phyloP scores from a whole-genome alignment of 2,113 vertebrate genomes.

The Crotalus helleri region DNA sequence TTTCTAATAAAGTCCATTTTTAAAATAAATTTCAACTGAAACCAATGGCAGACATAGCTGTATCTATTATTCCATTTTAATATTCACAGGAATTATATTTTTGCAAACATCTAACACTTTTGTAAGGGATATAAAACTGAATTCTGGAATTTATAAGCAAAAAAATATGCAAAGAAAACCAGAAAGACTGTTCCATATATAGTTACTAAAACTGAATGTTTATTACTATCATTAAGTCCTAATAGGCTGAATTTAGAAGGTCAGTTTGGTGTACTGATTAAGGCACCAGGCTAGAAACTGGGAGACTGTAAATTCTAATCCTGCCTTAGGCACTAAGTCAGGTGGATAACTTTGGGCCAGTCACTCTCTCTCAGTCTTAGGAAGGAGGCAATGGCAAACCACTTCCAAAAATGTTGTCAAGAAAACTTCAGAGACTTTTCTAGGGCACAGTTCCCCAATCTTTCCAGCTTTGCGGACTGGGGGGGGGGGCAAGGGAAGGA shows the following conservation, averaged over 20 bases:
- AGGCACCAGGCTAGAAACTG: not conserved
- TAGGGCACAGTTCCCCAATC: not conserved
- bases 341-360: not conserved
- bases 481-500: not conserved
- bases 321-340: not conserved
- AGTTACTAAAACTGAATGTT: not conserved
- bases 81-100: not conserved
- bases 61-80: not conserved
- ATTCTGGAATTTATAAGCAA: not conserved
- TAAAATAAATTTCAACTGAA: not conserved
- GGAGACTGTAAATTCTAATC: not conserved
- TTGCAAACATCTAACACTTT: not conserved
- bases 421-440: not conserved
- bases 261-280: not conserved
- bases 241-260: not conserved
- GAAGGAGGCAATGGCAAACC: not conserved
- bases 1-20: not conserved
- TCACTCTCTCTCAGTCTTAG: not conserved
- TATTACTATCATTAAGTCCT: not conserved
- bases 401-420: not conserved
- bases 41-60: not conserved
- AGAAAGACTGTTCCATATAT: not conserved
- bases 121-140: not conserved
- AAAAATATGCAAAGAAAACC: not conserved
- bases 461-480: not conserved